Evolutionary conservation across 2,113 vertebrate species (phyloP).

Genomic region (Podarcis muralis): DNA sequence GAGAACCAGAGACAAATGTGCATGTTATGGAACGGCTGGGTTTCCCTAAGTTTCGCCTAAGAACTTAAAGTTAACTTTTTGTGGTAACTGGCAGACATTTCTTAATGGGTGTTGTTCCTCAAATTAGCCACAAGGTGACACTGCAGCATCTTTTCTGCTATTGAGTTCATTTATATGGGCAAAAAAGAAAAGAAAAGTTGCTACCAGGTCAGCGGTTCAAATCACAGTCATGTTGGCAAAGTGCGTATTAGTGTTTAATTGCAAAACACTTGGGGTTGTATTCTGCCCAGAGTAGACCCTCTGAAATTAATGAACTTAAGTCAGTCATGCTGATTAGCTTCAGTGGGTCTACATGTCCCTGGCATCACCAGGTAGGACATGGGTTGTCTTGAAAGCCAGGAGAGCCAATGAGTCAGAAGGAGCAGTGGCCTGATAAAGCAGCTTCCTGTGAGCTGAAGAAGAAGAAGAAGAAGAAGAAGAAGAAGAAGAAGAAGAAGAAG

Average conservation of each 20-base stretch:
- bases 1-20: not conserved
- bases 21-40: not conserved
- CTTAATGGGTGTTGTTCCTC: not conserved
- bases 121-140: conserved; percentile 29
- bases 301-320: no score
- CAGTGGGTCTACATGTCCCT: accelerated
- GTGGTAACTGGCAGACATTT: not conserved
- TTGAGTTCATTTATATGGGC: accelerated
- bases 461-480: no score
- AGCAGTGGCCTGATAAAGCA: no score
- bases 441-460: no score
- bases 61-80: not conserved
- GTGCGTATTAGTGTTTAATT: not conserved
- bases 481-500: no score
- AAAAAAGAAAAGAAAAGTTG: accelerated
- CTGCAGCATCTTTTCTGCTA: conserved; percentile 2
- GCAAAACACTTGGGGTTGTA: not conserved
- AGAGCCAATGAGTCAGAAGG: no score
- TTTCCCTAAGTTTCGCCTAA: not conserved
- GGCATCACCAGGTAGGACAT: no score
- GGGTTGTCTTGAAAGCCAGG: no score
- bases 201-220: not conserved
- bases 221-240: not conserved
- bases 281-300: no score
- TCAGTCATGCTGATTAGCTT: not conserved